Conservation (phyloP, 1,140 invertebrate species). For the Daktulosphaira vitifoliae region DNA sequence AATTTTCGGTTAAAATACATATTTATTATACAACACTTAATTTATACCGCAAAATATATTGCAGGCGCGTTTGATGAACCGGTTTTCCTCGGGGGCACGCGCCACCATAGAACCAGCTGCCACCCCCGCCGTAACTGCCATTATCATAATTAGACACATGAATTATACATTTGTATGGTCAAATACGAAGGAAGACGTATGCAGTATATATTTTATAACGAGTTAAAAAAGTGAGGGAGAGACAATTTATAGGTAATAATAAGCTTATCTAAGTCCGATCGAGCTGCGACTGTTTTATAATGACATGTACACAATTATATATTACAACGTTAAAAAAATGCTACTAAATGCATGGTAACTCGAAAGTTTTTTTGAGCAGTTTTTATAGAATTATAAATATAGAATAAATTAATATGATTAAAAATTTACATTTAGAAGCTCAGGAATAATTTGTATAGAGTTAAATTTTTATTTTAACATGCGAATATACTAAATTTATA, state of each 20-base stretch:
- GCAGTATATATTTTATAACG: background rate
- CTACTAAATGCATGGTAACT: too few relatives aligned
- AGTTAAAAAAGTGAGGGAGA: background rate
- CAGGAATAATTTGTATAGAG: too few relatives aligned
- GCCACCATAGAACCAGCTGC: constrained; percentile 12
- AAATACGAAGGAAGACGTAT: too few relatives aligned
- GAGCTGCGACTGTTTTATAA: constrained; percentile 6
- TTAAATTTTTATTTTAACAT: too few relatives aligned
- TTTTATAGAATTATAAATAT: too few relatives aligned
- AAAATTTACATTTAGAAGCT: too few relatives aligned
- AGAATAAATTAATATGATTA: too few relatives aligned
- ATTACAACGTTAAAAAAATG: too few relatives aligned
- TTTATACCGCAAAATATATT: constrained; percentile 23
- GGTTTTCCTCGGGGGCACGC: constrained; percentile 24
- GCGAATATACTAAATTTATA: too few relatives aligned
- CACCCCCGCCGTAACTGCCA: constrained; percentile 13
- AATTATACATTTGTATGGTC: constrained; percentile 15
- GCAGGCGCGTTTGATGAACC: background rate
- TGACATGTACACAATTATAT: constrained; percentile 5
- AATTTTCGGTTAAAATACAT: constrained; percentile 14
- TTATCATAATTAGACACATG: constrained; percentile 32
- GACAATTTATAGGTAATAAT: background rate
- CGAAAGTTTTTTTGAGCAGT: too few relatives aligned
- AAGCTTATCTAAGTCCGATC: constrained; percentile 17
- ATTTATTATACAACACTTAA: background rate